These are phyloP conservation scores for Leguminivora glycinivorella DNA, from an alignment of 1,140 invertebrate genomes.

Conservation along the genomic window DNA sequence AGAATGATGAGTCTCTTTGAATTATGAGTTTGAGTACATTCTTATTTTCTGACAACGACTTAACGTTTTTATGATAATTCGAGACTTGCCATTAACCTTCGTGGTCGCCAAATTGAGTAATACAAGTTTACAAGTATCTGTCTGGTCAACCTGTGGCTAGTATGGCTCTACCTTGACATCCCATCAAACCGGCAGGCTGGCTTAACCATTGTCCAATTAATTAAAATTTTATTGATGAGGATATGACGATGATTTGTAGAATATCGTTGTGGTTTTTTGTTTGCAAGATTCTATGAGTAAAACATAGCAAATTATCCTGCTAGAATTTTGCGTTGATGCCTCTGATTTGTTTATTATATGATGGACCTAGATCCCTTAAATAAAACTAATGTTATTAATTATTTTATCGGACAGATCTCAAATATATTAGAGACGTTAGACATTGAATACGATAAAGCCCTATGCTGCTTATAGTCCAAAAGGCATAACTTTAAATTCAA, in stretches of 20 bases:
- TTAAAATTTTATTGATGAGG: not conserved
- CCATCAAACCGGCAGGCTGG: not conserved
- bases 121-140: constrained; percentile 22
- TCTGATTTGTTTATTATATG: too few relatives aligned
- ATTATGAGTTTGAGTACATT: not conserved
- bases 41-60: not conserved
- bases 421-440: too few relatives aligned
- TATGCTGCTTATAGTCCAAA: not conserved
- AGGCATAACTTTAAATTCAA: not conserved
- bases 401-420: too few relatives aligned
- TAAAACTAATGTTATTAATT: too few relatives aligned
- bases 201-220: not conserved
- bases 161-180: not conserved
- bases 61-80: constrained; percentile 18
- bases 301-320: too few relatives aligned
- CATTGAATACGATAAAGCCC: not conserved
- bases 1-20: not conserved
- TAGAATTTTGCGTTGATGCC: too few relatives aligned
- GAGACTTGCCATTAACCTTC: constrained; percentile 21
- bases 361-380: too few relatives aligned
- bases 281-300: too few relatives aligned
- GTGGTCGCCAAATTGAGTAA: constrained; percentile 5
- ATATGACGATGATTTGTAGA: too few relatives aligned
- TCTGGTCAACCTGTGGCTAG: not conserved
- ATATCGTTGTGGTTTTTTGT: too few relatives aligned